Evolutionary conservation across 2,113 vertebrate genomes (phyloP), one percentile per base, ranked within the genome.

Genomic region (Ammodytes dubius): DNA sequence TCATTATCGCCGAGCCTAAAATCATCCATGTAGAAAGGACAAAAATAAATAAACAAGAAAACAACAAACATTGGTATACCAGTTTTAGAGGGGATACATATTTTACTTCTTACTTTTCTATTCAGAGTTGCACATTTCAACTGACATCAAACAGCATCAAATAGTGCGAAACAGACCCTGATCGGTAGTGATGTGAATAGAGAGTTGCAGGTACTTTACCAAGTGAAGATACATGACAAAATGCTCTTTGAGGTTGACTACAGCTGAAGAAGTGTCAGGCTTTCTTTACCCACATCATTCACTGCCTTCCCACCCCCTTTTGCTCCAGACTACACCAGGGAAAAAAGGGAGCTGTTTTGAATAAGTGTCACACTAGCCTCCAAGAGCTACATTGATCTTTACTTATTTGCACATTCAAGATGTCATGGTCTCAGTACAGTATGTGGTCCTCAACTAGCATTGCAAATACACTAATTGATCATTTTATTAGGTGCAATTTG

Each of bases 341-440:
- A 73, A 67, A 70, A 59, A 64, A 82, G 60, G 66, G 53, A 84
- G 70, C 86, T 87, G 79, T 91, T 94, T 89, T 87, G 73, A 92
- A 89, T 90, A 87, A 87, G 88, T 90, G 88, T 89, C 88, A 89
- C 68, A 84, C 74, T 73, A 89, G 81, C 75, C 82, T 89, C 80
- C 59, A 74, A 70, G 82, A 84, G 84, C 70, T 92, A 86, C 85
- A 90, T 83, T 93, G 90, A 92, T 93, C 88, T 92, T 86, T 93
- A 93, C 90, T 86, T 65, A 86, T 87, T 91, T 91, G 91, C 88
- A 94, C 94, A 95, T 94, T 82, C 70, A 76, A 88, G 77, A 88
- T 92, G 84, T 93, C 91, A 94, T 53, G 84, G 85, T 82, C 61
- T 89, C 89, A 88, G 59, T 71, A 67, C 85, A 91, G 83, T 69